Evolutionary conservation across 2,797 vertebrate species (phyloP).

Genomic region (Apodemus agrarius): DNA sequence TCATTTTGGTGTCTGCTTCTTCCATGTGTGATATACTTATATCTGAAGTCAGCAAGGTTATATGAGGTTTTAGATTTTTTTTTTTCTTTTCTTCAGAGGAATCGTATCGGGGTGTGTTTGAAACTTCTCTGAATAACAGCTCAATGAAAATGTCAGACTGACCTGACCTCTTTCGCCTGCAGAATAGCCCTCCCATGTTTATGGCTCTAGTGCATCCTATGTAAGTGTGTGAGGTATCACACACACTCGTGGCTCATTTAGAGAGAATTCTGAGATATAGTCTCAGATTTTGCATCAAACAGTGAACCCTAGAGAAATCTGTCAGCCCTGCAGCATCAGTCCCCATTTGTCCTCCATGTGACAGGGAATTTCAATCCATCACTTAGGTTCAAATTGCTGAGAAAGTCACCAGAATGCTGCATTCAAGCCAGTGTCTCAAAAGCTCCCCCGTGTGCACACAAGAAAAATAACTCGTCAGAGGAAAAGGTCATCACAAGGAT

Average conservation of each 20-base stretch:
- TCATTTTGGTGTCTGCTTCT: background rate
- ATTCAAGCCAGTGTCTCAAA: constrained; percentile 70
- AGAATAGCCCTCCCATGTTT: background rate
- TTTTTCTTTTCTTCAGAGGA: background rate
- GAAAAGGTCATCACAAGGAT: background rate
- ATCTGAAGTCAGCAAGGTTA: too few species aligned
- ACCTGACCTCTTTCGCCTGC: background rate
- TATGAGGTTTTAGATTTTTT: background rate
- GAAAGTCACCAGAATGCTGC: background rate
- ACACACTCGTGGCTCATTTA: background rate
- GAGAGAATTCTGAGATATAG: background rate
- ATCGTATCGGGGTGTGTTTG: background rate
- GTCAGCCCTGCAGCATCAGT: background rate
- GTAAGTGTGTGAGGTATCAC: background rate
- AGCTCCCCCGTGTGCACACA: constrained; percentile 70
- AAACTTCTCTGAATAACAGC: background rate
- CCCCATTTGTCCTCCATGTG: background rate
- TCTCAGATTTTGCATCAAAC: background rate
- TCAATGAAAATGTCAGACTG: background rate
- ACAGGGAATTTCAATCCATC: constrained; percentile 47
- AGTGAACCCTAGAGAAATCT: constrained; percentile 35
- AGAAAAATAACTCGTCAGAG: constrained; percentile 61
- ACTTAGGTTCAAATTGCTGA: constrained; percentile 1
- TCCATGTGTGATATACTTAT: background rate
- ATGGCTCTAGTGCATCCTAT: background rate